A percentile compares a stretch with the other conserved stretches of the same genome.
phyloP scores from a whole-genome alignment of 2,888 invertebrate genomes.

The Andrena camellia region DNA sequence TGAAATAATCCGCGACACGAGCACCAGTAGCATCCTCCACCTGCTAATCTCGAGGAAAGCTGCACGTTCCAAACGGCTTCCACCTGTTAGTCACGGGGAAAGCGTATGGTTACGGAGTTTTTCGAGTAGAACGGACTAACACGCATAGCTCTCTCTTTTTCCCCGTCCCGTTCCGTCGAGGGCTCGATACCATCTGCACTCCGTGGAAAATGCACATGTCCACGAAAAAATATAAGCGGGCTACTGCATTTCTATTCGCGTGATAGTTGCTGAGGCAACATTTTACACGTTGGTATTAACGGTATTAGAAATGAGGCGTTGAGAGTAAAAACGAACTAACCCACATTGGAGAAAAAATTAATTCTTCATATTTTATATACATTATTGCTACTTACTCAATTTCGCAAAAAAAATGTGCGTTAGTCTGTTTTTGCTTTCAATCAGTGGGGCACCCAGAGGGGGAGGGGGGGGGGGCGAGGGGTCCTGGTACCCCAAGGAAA shows the following conservation, averaged over 20 bases:
- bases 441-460: no score
- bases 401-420: no score
- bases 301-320: no score
- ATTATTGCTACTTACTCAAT: no score
- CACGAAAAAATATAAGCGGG: neutral
- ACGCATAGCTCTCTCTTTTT: slow-evolving; percentile 48
- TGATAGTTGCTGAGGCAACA: neutral
- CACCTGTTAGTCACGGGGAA: slow-evolving; percentile 73
- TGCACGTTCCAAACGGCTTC: slow-evolving; percentile 68
- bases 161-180: neutral
- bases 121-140: slow-evolving; percentile 65
- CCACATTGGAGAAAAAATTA: no score
- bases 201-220: slow-evolving; percentile 44
- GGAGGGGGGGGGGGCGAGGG: no score
- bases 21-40: slow-evolving; percentile 62
- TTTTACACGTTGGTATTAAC: no score
- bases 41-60: slow-evolving; percentile 73
- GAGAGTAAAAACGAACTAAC: no score
- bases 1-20: slow-evolving; percentile 60
- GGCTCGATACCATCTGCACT: slow-evolving; percentile 49
- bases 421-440: no score
- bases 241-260: neutral
- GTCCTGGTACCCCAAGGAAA: no score
- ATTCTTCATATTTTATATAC: no score
- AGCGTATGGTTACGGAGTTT: slow-evolving; percentile 67